These are phyloP conservation scores for Solea senegalensis DNA, from an alignment of 2,113 vertebrate genomes.

Conservation along the genomic window DNA sequence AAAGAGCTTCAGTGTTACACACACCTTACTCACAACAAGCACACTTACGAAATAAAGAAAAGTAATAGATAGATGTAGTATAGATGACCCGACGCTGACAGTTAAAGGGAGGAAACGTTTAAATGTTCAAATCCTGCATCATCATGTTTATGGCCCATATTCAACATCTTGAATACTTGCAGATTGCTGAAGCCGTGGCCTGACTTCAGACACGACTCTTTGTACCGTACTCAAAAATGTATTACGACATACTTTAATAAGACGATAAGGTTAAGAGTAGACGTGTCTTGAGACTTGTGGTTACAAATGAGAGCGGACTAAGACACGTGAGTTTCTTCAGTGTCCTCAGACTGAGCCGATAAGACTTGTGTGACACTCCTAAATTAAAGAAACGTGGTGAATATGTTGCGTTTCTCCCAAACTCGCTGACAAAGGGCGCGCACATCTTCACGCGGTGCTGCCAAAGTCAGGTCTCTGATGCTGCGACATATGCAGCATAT, in stretches of 20 bases:
- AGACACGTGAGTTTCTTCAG: no score
- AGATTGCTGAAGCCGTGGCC: neutral
- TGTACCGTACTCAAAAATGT: no score
- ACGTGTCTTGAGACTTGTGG: no score
- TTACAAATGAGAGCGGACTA: no score
- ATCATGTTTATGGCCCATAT: neutral
- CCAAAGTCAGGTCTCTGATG: constrained; percentile 6
- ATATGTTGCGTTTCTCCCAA: neutral
- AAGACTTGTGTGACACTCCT: no score
- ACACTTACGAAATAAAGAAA: neutral
- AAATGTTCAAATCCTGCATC: neutral
- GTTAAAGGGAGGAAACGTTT: neutral
- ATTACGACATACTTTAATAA: no score
- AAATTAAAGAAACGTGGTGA: no score
- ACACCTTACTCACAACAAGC: constrained; percentile 15
- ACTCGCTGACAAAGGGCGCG: constrained; percentile 17
- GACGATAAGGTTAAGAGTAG: no score
- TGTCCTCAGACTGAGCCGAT: no score
- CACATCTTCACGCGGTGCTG: neutral
- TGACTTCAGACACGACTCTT: neutral
- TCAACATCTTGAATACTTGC: neutral
- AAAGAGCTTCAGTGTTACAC: constrained; percentile 31
- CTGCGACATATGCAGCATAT: neutral
- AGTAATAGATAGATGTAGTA: no score
- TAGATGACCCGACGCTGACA: neutral